phyloP scores from a whole-genome alignment of 2,113 vertebrate species.

The Proteles cristata region DNA sequence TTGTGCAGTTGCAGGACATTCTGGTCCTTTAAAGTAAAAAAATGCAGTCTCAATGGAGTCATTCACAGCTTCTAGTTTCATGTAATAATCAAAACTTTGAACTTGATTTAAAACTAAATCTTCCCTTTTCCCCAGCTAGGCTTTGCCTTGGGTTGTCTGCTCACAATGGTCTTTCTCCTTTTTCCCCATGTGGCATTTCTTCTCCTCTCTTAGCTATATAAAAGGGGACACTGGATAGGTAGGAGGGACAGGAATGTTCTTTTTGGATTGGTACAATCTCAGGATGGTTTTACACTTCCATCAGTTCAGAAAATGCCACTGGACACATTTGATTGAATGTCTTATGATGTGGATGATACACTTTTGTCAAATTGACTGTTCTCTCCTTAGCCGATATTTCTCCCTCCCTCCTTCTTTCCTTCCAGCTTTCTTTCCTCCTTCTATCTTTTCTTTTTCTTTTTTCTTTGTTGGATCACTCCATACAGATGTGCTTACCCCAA shows the following conservation, averaged over 20 bases:
- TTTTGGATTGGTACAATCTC: not conserved
- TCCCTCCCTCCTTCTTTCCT: not conserved
- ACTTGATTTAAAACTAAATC: conserved; percentile 45
- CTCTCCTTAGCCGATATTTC: not conserved
- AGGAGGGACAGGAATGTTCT: not conserved
- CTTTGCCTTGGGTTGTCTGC: not conserved
- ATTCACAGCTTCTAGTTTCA: conserved; percentile 50
- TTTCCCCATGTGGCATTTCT: not conserved
- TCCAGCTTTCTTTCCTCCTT: not conserved
- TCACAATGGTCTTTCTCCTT: not conserved
- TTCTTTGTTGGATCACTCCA: not conserved
- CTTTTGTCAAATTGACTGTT: not conserved
- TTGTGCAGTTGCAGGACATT: conserved; percentile 52
- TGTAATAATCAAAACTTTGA: conserved; percentile 59
- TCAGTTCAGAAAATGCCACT: not conserved
- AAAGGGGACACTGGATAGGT: not conserved
- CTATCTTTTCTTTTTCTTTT: not conserved
- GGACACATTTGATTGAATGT: not conserved
- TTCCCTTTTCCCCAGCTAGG: not conserved
- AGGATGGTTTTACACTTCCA: not conserved
- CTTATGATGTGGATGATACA: not conserved
- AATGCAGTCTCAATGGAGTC: conserved; percentile 54
- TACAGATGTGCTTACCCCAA: not conserved
- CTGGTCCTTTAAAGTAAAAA: conserved; percentile 52
- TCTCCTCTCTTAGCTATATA: not conserved